Evolutionary conservation across 2,888 invertebrate species (phyloP).

Genomic region (Sclerodermus sp.): DNA sequence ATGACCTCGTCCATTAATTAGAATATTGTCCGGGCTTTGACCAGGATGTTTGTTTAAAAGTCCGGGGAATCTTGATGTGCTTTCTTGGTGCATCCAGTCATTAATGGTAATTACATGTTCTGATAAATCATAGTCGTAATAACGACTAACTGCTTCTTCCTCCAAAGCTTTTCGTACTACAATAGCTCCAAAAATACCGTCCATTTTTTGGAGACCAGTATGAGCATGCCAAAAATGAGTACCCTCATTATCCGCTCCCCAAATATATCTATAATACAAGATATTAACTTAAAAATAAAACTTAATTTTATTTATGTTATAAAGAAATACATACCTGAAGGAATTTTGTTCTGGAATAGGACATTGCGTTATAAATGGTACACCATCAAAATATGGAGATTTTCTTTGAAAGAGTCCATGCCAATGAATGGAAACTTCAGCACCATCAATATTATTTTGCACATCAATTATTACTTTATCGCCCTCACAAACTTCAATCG

Average conservation of each 20-base stretch:
- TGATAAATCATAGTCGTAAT: conserved; percentile 59
- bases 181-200: conserved; percentile 65
- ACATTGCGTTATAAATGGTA: conserved; percentile 84
- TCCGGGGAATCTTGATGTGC: conserved; percentile 56
- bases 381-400: conserved; percentile 84
- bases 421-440: conserved; percentile 88
- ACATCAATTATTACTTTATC: conserved; percentile 86
- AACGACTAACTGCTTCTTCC: conserved; percentile 34
- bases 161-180: conserved; percentile 62
- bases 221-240: conserved; percentile 58
- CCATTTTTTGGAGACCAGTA: conserved; percentile 61
- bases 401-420: conserved; percentile 84
- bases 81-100: conserved; percentile 58
- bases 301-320: not conserved
- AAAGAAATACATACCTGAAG: conserved; percentile 65
- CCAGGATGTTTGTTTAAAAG: conserved; percentile 53
- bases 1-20: conserved; percentile 51
- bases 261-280: conserved; percentile 39
- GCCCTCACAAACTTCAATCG: conserved; percentile 80
- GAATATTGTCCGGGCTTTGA: conserved; percentile 47
- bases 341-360: conserved; percentile 82
- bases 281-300: not conserved
- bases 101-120: conserved; percentile 62
- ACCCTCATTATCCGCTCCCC: conserved; percentile 46
- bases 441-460: conserved; percentile 80